These are phyloP conservation scores for Scaptomyza hsui DNA, from an alignment of 1,140 invertebrate species.

Conservation along the genomic window DNA sequence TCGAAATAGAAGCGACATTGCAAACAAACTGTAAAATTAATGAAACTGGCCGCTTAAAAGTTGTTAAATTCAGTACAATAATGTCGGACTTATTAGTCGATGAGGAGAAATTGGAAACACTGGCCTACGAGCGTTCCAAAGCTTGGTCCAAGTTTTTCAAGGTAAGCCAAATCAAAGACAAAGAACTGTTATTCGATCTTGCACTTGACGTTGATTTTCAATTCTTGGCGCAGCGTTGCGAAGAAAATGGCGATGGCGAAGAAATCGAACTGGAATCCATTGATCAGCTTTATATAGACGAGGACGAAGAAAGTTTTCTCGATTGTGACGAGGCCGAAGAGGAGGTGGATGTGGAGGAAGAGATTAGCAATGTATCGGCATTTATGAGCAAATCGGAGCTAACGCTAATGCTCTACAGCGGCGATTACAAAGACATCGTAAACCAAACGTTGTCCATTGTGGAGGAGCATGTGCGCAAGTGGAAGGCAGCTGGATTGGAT, in stretches of 20 bases:
- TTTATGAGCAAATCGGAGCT: slow-evolving; percentile 48
- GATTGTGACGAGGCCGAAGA: slow-evolving; percentile 36
- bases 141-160: slow-evolving; percentile 48
- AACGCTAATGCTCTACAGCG: slow-evolving; percentile 43
- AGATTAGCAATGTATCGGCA: slow-evolving; percentile 31
- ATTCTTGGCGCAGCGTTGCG: slow-evolving; percentile 21
- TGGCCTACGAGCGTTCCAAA: slow-evolving; percentile 59
- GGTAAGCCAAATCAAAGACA: slow-evolving; percentile 25
- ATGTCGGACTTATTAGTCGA: slow-evolving; percentile 47
- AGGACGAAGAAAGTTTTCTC: slow-evolving; percentile 17
- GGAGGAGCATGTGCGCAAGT: slow-evolving; percentile 68
- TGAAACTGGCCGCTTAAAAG: background rate
- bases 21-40: background rate
- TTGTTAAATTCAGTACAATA: background rate
- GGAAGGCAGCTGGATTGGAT: slow-evolving; percentile 66
- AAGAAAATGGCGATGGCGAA: slow-evolving; percentile 13
- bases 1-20: slow-evolving; percentile 11
- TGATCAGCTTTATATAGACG: slow-evolving; percentile 30
- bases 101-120: slow-evolving; percentile 50
- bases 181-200: background rate
- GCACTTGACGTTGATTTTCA: background rate
- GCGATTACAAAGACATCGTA: slow-evolving; percentile 55
- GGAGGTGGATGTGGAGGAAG: slow-evolving; percentile 10
- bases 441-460: slow-evolving; percentile 71
- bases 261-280: slow-evolving; percentile 31